Evolutionary conservation across 2,888 invertebrate genomes (phyloP).

Genomic region (Drosophila birchii): DNA sequence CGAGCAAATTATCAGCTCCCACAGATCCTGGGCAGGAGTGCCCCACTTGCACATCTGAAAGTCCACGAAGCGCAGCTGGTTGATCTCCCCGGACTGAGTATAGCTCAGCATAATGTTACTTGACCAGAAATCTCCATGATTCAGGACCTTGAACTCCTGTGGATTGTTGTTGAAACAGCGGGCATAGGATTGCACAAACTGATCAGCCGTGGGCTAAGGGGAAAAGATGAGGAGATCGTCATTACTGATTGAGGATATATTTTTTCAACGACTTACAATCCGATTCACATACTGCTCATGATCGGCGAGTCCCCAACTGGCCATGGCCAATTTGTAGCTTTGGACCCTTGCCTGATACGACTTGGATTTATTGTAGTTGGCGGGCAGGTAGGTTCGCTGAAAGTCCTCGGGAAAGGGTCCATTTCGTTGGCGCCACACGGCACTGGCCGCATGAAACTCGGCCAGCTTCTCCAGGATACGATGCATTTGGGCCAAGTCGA

Average conservation of each 20-base stretch:
- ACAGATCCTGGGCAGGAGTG: constrained; percentile 82
- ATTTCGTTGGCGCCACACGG: constrained; percentile 72
- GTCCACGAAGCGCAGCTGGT: constrained; percentile 82
- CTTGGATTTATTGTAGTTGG: constrained; percentile 80
- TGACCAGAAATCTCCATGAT: constrained; percentile 84
- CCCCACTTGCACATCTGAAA: constrained; percentile 83
- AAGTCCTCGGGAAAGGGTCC: constrained; percentile 76
- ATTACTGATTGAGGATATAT: not conserved
- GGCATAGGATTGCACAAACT: constrained; percentile 78
- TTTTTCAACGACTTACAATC: constrained; percentile 61
- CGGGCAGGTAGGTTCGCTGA: constrained; percentile 77
- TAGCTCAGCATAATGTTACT: constrained; percentile 82
- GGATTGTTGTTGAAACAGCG: constrained; percentile 72
- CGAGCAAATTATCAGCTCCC: constrained; percentile 82
- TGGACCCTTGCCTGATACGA: constrained; percentile 75
- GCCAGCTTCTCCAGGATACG: constrained; percentile 81
- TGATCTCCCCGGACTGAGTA: constrained; percentile 69
- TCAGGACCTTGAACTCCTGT: constrained; percentile 81
- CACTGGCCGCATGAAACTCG: constrained; percentile 83
- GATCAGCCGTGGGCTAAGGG: constrained; percentile 77
- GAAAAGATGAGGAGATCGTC: not conserved
- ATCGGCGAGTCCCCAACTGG: constrained; percentile 74
- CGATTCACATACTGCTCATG: constrained; percentile 72
- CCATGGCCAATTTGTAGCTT: constrained; percentile 79
- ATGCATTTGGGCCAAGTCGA: constrained; percentile 81